Percentiles rank a stretch among this genome's conserved stretches.
Conservation (phyloP, 1,140 invertebrate genomes). For the Plutomurus gul region DNA sequence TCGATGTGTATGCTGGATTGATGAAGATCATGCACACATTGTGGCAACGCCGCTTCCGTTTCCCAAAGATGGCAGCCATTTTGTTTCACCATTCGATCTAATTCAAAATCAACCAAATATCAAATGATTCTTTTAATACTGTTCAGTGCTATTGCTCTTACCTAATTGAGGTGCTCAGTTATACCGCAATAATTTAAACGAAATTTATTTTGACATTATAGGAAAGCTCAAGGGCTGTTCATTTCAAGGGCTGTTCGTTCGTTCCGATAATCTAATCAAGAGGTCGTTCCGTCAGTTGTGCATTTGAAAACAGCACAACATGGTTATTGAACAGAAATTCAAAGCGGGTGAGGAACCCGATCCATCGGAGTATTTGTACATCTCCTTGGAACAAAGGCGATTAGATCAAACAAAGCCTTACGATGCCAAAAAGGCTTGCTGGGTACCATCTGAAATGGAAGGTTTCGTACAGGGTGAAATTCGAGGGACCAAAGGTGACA, state of each 20-base stretch:
- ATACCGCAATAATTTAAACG: not conserved
- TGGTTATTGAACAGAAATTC: slow-evolving; percentile 42
- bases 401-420: slow-evolving; percentile 96
- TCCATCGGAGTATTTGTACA: slow-evolving; percentile 90
- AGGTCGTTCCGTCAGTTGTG: slow-evolving; percentile 49
- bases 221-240: slow-evolving; percentile 76
- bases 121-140: not conserved
- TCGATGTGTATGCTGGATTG: slow-evolving; percentile 21
- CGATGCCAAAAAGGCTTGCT: slow-evolving; percentile 99
- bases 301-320: slow-evolving; percentile 30
- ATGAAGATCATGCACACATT: too few relatives aligned
- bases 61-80: not conserved
- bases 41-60: not conserved
- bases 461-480: slow-evolving; percentile 97
- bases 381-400: slow-evolving; percentile 92
- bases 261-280: slow-evolving; percentile 12
- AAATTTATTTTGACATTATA: slow-evolving; percentile 54
- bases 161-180: too few relatives aligned
- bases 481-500: slow-evolving; percentile 95
- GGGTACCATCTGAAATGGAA: slow-evolving; percentile 97
- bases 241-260: slow-evolving; percentile 51
- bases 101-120: not conserved
- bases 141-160: not conserved
- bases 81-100: not conserved
- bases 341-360: slow-evolving; percentile 72